Evolutionary conservation across 2,888 invertebrate genomes (phyloP), one percentile per base, ranked within the genome.

Genomic region (Xylota segnis): DNA sequence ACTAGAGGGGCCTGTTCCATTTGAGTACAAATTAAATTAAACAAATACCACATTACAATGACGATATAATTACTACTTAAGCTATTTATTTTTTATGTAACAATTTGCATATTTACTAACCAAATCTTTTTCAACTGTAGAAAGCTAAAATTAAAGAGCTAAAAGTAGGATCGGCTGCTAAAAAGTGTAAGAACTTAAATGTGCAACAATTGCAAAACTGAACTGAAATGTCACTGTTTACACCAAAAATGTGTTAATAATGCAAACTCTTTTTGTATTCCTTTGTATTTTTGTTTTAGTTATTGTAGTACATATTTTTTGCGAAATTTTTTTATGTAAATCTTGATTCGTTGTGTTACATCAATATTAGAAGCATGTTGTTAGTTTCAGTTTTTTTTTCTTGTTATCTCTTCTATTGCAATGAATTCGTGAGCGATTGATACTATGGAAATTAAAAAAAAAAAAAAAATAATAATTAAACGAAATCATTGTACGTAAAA

Each of bases 161-260:
- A 82, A 86, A 86, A 86, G 29, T 86, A 86, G 86, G 76, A 76
- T 50, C 84, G 75, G 83, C 78, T 72, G 89, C 90, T 90, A 91
- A 92, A 90, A 91, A 91, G 91, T 91, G 91, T 91, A 91, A 91
- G 91, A 90, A 90, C 88, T 58, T 89, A 79, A 87, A 87, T 88
- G 88, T 89, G 88, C 88, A 89, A 83, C 23, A 68, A 61, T 29
- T 68, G 63, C 23, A 74, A 83, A 77, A 59, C 56, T 68, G 14
- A 76, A 59, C 52, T 84, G 74, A 71, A 75, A 75, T 61, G n/a
- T 61, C 81, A 81, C 81, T 76, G 81, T 81, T 71, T 76, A 66
- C 72, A 78, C 77, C 52, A 83, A 66, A 16, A 75, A 68, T 66
- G 59, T 82, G 75, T 82, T 37, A 75, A 75, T 70, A 82, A 75